A percentile compares a stretch with the other conserved stretches of the same genome.
Conservation (phyloP, 2,113 vertebrate species). For the rat (Rattus norvegicus) region DNA sequence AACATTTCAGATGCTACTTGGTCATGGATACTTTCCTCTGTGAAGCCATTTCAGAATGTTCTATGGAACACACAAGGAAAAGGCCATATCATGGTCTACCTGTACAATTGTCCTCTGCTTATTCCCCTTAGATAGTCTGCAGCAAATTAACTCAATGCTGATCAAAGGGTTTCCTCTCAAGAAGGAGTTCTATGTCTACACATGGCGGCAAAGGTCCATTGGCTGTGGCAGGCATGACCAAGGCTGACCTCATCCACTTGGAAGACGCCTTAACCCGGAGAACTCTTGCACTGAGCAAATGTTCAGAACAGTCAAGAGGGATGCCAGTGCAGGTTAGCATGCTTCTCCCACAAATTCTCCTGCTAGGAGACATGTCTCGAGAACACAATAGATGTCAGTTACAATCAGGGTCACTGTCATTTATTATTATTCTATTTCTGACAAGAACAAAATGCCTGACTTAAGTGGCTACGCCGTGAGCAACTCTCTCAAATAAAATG, state of each 20-base stretch:
- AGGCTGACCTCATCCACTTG: conserved; percentile 35
- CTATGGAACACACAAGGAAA: neutral
- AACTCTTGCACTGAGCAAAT: conserved; percentile 9
- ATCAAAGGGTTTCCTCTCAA: neutral
- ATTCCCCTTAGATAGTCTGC: neutral
- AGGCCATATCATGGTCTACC: neutral
- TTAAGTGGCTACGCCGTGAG: neutral
- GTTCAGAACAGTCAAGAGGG: neutral
- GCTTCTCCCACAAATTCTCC: neutral
- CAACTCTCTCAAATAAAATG: neutral
- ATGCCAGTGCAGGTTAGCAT: neutral
- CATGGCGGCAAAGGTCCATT: neutral
- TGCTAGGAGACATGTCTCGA: neutral
- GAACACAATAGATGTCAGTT: neutral
- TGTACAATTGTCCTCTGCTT: neutral
- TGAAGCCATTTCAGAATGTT: neutral
- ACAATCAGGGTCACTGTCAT: neutral
- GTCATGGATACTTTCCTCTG: neutral
- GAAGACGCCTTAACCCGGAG: conserved; percentile 8
- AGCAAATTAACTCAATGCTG: conserved; percentile 1
- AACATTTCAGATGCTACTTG: neutral
- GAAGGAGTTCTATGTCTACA: neutral
- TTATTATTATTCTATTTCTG: neutral
- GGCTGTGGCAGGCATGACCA: neutral
- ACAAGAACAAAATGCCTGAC: neutral